phyloP scores from a whole-genome alignment of 1,140 invertebrate genomes.

The Chironomus striatipennis region DNA sequence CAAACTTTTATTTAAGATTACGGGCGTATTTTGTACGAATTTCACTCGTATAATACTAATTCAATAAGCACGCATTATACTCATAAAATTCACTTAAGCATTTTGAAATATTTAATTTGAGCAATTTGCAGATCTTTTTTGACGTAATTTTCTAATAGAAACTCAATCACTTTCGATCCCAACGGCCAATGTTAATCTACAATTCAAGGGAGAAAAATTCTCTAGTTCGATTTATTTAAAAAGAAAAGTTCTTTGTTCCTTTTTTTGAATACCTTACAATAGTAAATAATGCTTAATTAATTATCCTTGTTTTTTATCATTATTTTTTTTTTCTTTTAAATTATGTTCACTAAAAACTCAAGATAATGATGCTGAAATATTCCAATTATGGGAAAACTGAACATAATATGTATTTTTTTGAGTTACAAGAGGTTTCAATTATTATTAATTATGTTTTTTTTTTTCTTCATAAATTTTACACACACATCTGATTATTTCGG shows the following conservation, averaged over 20 bases:
- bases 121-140: too few relatives aligned
- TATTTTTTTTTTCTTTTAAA: not conserved
- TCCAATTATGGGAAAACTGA: not conserved
- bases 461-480: not conserved
- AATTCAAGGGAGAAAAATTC: too few relatives aligned
- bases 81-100: too few relatives aligned
- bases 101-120: too few relatives aligned
- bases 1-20: too few relatives aligned
- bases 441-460: not conserved
- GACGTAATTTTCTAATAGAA: not conserved
- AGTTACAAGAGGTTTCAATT: too few relatives aligned
- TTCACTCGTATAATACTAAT: too few relatives aligned
- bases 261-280: not conserved
- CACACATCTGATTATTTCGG: not conserved
- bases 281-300: constrained; percentile 23
- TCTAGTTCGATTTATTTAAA: not conserved
- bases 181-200: not conserved
- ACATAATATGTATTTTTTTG: too few relatives aligned
- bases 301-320: not conserved
- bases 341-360: constrained; percentile 3
- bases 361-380: not conserved
- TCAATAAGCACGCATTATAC: too few relatives aligned
- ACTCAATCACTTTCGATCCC: not conserved
- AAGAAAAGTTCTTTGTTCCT: not conserved
- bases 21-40: too few relatives aligned